Percentiles rank a stretch among this genome's conserved stretches.
phyloP scores from a whole-genome alignment of 2,888 invertebrate genomes.

The Nemoura dubitans region DNA sequence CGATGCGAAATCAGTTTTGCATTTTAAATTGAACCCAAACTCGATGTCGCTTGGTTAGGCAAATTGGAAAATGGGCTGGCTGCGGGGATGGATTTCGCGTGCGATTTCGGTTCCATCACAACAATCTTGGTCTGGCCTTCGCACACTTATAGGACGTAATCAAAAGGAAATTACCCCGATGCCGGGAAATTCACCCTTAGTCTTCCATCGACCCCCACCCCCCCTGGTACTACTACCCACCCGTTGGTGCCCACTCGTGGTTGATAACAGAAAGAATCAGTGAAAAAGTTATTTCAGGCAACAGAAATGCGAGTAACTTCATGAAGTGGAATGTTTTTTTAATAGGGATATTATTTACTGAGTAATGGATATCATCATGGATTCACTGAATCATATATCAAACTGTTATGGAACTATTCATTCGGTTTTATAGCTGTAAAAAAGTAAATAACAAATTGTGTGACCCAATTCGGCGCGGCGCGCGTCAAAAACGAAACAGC shows the following conservation, averaged over 20 bases:
- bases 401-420: neutral
- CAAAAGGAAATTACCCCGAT: neutral
- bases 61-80: neutral
- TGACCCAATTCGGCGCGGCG: neutral
- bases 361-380: neutral
- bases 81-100: neutral
- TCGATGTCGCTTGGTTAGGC: slow-evolving; percentile 13
- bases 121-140: neutral
- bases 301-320: too few relatives aligned
- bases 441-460: neutral
- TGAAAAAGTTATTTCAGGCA: too few relatives aligned
- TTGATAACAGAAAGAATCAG: too few relatives aligned
- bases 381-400: neutral
- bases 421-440: neutral
- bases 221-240: too few relatives aligned
- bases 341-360: neutral
- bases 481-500: neutral
- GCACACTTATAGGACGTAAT: neutral
- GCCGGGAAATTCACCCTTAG: neutral
- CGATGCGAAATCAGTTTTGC: slow-evolving; percentile 16
- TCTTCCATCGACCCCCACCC: too few relatives aligned
- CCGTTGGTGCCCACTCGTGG: too few relatives aligned
- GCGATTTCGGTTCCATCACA: neutral
- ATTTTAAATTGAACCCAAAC: slow-evolving; percentile 16
- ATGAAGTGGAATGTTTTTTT: neutral